Base-by-base conservation (phyloP, 2,797 vertebrate species). In the Helarctos malayanus region DNA sequence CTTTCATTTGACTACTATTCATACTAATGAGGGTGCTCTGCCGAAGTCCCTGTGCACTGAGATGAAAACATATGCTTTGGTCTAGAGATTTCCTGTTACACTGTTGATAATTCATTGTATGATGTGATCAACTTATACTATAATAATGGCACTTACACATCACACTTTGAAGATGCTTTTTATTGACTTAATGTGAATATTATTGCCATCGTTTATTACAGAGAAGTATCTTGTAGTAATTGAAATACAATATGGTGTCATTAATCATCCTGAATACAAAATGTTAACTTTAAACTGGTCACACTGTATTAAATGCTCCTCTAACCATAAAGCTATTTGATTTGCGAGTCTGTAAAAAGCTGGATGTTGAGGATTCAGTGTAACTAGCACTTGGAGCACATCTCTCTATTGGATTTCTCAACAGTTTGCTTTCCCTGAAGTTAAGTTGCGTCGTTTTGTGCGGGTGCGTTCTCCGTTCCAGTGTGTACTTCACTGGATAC, bases 111-210 rank as follows among this genome's bases (percentile, higher is more conserved):
- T 98, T 98, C 98, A 93, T 95, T 98, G 97, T 98, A 0, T 90
- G 97, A 95, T 97, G 97, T 96, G 97, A 98, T 98, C 97, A 97
- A 95, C 75, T 57, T 96, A 97, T 76, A 94, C 97, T 96, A 92
- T 96, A 97, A 97, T 98, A 98, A 98, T 98, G 98, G 95, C 94
- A 95, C 92, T 97, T 98, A 98, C 98, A 98, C 97, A 98, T 99
- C 98, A 99, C 98, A 98, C 97, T 97, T 98, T 84, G 87, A 98
- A 98, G 97, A 98, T 98, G 98, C 98, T 97, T 98, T 98, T 99
- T 99, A 98, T 99, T 98, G 98, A 98, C 98, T 98, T 99, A 98
- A 99, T 98, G 98, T 98, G 98, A 98, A 98, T 98, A 98, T 99
- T 98, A 99, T 99, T 98, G 98, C 98, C 97, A 98, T 98, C 95